A percentile compares a stretch with the other conserved stretches of the same genome.
Evolutionary conservation across 2,113 vertebrate genomes (phyloP).

Genomic region (Megatriorchis doriae): DNA sequence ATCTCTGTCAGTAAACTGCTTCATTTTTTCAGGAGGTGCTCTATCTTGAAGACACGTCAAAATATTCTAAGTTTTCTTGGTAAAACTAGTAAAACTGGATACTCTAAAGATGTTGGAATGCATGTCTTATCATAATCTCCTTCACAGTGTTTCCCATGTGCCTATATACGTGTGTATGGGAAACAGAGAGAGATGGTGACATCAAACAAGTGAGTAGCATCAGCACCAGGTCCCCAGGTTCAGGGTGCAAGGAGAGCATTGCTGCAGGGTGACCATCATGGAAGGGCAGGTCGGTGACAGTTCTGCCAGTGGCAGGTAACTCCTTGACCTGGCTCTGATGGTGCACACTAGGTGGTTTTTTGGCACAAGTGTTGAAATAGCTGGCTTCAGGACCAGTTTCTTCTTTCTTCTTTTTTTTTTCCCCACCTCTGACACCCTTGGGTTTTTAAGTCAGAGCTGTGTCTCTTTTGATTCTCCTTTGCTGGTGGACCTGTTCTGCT

Average conservation of each 20-base stretch:
- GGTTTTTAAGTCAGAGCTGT: not conserved
- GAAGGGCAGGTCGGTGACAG: not conserved
- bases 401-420: not conserved
- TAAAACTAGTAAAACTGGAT: not conserved
- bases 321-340: not conserved
- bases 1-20: not conserved
- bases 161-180: not conserved
- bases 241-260: not conserved
- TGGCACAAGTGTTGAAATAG: not conserved
- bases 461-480: not conserved
- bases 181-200: not conserved
- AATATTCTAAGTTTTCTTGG: not conserved
- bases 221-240: not conserved
- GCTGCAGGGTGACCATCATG: not conserved
- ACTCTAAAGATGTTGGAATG: not conserved
- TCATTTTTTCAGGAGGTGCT: not conserved
- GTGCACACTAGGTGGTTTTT: not conserved
- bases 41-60: not conserved
- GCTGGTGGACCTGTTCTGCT: not conserved
- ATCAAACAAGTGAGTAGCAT: not conserved
- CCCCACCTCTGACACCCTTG: not conserved
- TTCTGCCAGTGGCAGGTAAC: not conserved
- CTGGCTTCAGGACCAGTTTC: not conserved
- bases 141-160: not conserved
- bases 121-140: not conserved